A percentile compares a stretch with the other conserved stretches of the same genome.
Conservation (phyloP, 1,140 invertebrate genomes). For the Coenobita brevimanus region DNA sequence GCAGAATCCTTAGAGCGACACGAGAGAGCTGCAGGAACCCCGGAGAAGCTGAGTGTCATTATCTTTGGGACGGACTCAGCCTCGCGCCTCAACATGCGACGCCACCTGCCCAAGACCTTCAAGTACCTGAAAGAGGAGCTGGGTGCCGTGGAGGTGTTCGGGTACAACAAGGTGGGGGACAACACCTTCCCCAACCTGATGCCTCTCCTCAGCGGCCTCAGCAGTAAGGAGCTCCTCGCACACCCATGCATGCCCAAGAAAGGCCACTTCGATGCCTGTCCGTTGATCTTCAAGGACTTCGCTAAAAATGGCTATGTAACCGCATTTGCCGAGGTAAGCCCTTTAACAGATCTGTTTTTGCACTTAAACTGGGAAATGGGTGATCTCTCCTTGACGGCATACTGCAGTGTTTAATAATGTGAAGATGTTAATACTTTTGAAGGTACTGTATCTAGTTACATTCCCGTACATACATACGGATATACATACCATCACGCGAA, state of each 20-base stretch:
- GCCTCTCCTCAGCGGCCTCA: conserved; percentile 81
- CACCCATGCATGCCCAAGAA: conserved; percentile 33
- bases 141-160: conserved; percentile 81
- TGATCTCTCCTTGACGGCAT: no score
- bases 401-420: neutral
- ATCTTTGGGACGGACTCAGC: conserved; percentile 90
- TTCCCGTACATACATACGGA: no score
- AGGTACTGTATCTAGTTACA: neutral
- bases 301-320: conserved; percentile 83
- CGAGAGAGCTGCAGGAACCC: conserved; percentile 19
- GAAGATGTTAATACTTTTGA: neutral
- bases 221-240: conserved; percentile 77
- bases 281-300: conserved; percentile 87
- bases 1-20: neutral
- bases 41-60: conserved; percentile 78
- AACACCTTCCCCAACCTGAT: conserved; percentile 90
- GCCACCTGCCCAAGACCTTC: conserved; percentile 85
- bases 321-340: conserved; percentile 80
- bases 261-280: conserved; percentile 80
- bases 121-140: conserved; percentile 77
- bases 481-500: no score
- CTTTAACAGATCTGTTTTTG: no score
- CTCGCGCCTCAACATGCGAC: conserved; percentile 87
- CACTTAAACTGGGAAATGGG: no score
- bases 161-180: conserved; percentile 88